These are phyloP conservation scores for Brachyrhaphis roseni DNA, from an alignment of 2,797 vertebrate species.

Conservation along the genomic window DNA sequence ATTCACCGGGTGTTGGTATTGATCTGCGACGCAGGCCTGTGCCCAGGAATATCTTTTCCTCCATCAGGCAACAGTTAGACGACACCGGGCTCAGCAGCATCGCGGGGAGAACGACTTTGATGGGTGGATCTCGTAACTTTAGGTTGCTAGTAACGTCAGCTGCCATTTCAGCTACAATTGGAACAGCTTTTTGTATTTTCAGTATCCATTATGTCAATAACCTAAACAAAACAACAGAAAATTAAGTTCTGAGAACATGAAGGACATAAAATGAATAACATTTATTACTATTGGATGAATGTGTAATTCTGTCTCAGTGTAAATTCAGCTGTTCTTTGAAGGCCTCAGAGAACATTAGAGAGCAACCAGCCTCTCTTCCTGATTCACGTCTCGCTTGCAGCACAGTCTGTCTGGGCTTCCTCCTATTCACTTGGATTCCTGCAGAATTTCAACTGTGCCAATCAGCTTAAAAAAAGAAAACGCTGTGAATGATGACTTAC, in stretches of 20 bases:
- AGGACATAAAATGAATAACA: not conserved
- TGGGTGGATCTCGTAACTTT: slow-evolving; percentile 38
- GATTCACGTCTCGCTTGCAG: too few relatives aligned
- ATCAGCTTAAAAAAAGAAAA: too few relatives aligned
- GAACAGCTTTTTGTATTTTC: not conserved
- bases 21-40: slow-evolving; percentile 66
- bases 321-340: not conserved
- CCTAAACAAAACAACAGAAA: not conserved
- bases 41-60: slow-evolving; percentile 71
- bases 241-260: not conserved
- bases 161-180: not conserved
- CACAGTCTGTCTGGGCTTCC: too few relatives aligned
- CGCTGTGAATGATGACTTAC: too few relatives aligned
- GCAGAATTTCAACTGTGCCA: too few relatives aligned
- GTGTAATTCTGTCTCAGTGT: not conserved
- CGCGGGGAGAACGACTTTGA: slow-evolving; percentile 51
- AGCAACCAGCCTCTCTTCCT: not conserved
- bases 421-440: too few relatives aligned
- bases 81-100: slow-evolving; percentile 46
- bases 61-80: slow-evolving; percentile 61
- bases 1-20: slow-evolving; percentile 66
- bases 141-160: not conserved
- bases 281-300: not conserved
- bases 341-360: not conserved
- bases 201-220: not conserved